Evolutionary conservation across 2,888 invertebrate genomes (phyloP).

Genomic region (Ceriagrion tenellum): DNA sequence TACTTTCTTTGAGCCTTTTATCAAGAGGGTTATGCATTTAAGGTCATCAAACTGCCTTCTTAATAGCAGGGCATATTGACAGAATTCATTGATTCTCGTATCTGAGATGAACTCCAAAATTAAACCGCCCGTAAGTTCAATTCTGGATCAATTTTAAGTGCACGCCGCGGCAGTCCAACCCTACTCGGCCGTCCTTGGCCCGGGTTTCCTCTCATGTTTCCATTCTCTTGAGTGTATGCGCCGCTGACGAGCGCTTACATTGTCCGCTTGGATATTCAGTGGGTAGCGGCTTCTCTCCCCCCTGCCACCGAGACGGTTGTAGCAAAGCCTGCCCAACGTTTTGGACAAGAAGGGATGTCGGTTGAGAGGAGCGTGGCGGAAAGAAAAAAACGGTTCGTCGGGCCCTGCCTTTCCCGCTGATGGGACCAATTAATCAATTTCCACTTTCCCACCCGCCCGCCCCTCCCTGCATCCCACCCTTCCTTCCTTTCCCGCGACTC

Average conservation of each 20-base stretch:
- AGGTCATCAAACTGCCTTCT: too few relatives aligned
- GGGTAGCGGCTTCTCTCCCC: too few relatives aligned
- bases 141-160: background rate
- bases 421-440: slow-evolving; percentile 22
- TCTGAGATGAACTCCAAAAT: background rate
- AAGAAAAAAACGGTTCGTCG: background rate
- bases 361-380: background rate
- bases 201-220: background rate
- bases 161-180: background rate
- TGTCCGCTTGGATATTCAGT: background rate
- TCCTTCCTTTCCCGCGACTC: too few relatives aligned
- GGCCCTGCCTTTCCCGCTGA: background rate
- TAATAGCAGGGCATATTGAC: background rate
- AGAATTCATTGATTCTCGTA: background rate
- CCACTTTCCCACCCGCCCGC: background rate
- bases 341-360: background rate
- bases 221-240: background rate
- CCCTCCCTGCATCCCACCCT: background rate
- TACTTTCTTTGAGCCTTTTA: too few relatives aligned
- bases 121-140: background rate
- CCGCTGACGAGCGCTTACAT: background rate
- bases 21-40: too few relatives aligned
- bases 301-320: background rate
- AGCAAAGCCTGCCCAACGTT: background rate
- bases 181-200: background rate